Conservation (phyloP, 1,140 invertebrate species). For the Leptinotarsa undecemlineata region DNA sequence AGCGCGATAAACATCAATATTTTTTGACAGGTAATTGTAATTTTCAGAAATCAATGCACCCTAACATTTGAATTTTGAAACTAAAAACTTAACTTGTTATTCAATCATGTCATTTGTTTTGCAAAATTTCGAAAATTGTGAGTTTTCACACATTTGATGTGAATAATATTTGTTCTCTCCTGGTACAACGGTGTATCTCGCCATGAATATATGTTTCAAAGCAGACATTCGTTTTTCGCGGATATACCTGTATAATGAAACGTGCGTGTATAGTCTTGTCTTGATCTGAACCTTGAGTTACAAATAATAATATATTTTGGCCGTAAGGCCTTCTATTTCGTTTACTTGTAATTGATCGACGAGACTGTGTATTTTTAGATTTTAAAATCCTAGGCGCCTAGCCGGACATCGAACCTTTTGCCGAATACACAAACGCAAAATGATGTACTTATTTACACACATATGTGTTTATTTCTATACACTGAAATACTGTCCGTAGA, state of each 20-base stretch:
- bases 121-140: too few species aligned
- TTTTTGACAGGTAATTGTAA: too few species aligned
- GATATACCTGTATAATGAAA: background rate
- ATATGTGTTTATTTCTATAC: conserved; percentile 42
- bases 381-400: conserved; percentile 54
- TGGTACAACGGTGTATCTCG: too few species aligned
- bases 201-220: too few species aligned
- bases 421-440: conserved; percentile 48
- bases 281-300: conserved; percentile 29
- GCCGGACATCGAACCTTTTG: conserved; percentile 53
- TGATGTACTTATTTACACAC: conserved; percentile 49
- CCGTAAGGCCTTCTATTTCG: conserved; percentile 50
- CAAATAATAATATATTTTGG: conserved; percentile 48
- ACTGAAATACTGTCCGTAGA: conserved; percentile 27
- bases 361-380: conserved; percentile 53
- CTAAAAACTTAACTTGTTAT: too few species aligned
- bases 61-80: too few species aligned
- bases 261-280: background rate
- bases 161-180: too few species aligned
- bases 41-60: too few species aligned
- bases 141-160: too few species aligned
- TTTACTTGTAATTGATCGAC: conserved; percentile 52
- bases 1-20: too few species aligned
- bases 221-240: too few species aligned
- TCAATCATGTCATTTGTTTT: too few species aligned